Percentiles rank a stretch among this genome's conserved stretches.
phyloP scores from a whole-genome alignment of 2,888 invertebrate species.

The Pristionchus maxplancki region DNA sequence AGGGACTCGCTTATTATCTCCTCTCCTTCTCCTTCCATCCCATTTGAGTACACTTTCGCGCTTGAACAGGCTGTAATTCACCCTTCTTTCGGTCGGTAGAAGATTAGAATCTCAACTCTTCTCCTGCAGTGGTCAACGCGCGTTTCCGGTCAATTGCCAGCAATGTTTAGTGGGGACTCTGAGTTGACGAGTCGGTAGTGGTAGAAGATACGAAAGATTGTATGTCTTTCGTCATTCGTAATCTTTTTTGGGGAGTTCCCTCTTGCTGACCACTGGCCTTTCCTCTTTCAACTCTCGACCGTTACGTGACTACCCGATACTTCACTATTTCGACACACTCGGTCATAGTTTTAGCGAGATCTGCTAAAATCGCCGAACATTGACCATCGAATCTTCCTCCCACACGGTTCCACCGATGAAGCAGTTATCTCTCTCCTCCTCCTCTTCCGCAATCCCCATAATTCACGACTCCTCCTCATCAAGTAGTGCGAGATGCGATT shows the following conservation, averaged over 20 bases:
- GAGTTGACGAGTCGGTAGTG: not conserved
- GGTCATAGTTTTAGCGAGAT: not conserved
- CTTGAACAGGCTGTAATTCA: not conserved
- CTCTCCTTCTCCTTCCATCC: not conserved
- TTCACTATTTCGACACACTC: not conserved
- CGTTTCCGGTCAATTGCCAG: constrained; percentile 28
- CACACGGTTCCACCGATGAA: not conserved
- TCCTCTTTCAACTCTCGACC: not conserved
- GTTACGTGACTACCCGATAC: not conserved
- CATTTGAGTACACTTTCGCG: not conserved
- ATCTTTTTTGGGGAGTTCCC: not conserved
- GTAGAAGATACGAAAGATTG: not conserved
- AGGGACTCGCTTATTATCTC: constrained; percentile 12
- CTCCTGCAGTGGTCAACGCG: not conserved
- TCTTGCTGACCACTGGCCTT: not conserved
- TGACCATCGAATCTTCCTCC: not conserved
- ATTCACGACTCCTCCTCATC: constrained; percentile 6
- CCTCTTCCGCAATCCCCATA: constrained; percentile 9
- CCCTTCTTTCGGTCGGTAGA: not conserved
- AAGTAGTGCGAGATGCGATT: constrained; percentile 13
- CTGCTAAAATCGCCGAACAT: no score
- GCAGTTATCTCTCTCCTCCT: not conserved
- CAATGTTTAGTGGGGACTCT: not conserved
- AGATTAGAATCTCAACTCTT: constrained; percentile 13
- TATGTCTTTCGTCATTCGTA: not conserved